Conservation (phyloP, 1,140 invertebrate genomes). For the Macrosteles quadrilineatus region DNA sequence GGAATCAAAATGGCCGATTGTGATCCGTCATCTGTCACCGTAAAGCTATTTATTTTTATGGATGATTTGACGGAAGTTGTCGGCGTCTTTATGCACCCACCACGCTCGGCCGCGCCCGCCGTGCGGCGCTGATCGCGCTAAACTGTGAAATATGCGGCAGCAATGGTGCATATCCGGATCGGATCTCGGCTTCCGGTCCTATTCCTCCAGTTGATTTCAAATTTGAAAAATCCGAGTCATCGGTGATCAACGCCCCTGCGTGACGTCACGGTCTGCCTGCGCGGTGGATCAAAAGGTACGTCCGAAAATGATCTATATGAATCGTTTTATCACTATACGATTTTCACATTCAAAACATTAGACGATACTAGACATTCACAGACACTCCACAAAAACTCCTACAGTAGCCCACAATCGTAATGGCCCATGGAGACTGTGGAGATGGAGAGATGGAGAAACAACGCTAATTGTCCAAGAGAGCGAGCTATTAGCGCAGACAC, state of each 20-base stretch:
- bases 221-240: constrained; percentile 20
- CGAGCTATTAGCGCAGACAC: not conserved
- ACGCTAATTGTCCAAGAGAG: not conserved
- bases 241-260: constrained; percentile 15
- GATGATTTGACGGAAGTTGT: constrained; percentile 17
- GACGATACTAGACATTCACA: not conserved
- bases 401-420: not conserved
- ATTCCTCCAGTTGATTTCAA: constrained; percentile 15
- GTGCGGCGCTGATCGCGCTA: constrained; percentile 18
- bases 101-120: not conserved
- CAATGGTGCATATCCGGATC: constrained; percentile 26
- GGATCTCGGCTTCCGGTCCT: constrained; percentile 17
- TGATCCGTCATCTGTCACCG: constrained; percentile 22
- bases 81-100: constrained; percentile 15
- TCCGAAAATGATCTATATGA: not conserved
- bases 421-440: not conserved
- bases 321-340: not conserved
- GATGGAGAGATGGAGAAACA: not conserved
- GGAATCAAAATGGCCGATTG: constrained; percentile 23
- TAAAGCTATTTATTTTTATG: constrained; percentile 19
- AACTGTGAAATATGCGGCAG: constrained; percentile 26
- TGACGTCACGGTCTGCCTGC: not conserved
- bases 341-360: not conserved
- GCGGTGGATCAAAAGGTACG: not conserved
- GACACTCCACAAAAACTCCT: not conserved